Evolutionary conservation across 2,113 vertebrate species (phyloP), one percentile per base, ranked within the genome.

Genomic region (Rhynchomys soricoides): DNA sequence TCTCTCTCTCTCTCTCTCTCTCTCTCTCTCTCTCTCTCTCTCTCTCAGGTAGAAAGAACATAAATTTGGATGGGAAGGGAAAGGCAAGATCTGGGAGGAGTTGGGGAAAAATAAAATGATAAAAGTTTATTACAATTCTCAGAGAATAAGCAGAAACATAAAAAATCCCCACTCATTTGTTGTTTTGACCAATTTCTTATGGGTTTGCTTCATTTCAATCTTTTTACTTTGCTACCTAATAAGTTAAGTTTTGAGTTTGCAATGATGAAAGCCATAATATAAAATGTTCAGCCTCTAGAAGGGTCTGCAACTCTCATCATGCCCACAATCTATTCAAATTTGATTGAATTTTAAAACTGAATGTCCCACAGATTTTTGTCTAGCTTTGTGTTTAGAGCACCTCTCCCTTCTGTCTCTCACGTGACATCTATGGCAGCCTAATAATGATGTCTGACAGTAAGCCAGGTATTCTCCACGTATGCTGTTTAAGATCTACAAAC

Each of bases 401-500:
- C 50, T 52, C 48, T 11, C 62, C 0, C 13, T 21, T 86, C 59
- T 81, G 22, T 24, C 45, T 64, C 50, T 77, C 50, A 17, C 12
- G 29, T 15, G 50, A 19, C 4, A 77, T 21, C 70, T 88, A 12
- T 50, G 57, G 71, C 24, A 90, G 7, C 45, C 21, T 79, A 78
- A n/a, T 40, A 85, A 75, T 75, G 43, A 71, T 17, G 82, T 21
- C 50, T 75, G 19, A 50, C 21, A 55, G 22, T 37, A 13, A n/a
- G 43, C 71, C 62, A 7, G 74, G 13, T 2, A 92, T 40, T 77
- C 87, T 89, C 50, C 64, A 82, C n/a, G 5, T 24, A 86, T 66
- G 11, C 34, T 89, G 16, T 77, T 96, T 79, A 77, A 71, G 83
- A 68, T 89, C 89, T 94, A 66, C 7, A 85, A 74, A 77, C 19